These are phyloP conservation scores for Furnarius figulus DNA, from an alignment of 2,113 vertebrate species.

Conservation along the genomic window DNA sequence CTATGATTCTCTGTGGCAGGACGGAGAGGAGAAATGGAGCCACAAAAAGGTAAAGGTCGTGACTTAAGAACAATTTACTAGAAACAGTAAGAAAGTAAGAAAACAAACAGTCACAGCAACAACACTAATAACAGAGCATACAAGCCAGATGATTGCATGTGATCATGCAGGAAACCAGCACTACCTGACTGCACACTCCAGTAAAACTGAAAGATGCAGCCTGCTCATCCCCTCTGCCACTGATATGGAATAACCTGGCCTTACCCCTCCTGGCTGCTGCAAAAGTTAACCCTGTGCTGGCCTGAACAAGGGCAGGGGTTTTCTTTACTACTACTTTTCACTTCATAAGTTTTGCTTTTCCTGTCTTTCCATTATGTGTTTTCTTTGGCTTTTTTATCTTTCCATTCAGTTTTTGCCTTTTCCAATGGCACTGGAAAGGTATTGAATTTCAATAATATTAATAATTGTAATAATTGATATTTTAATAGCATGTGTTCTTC, in stretches of 20 bases:
- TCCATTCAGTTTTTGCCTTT: not conserved
- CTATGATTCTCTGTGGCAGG: not conserved
- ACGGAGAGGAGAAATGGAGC: not conserved
- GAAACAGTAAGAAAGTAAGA: not conserved
- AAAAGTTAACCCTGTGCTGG: not conserved
- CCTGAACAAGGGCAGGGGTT: not conserved
- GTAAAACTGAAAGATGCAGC: not conserved
- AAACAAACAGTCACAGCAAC: not conserved
- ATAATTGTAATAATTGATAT: not conserved
- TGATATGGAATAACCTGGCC: not conserved
- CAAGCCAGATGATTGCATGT: not conserved
- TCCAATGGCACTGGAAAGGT: not conserved
- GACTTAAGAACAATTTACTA: not conserved
- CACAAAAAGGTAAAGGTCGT: not conserved
- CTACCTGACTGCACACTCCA: not conserved
- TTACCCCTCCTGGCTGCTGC: not conserved
- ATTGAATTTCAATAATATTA: not conserved
- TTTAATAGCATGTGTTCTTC: not conserved
- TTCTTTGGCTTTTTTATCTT: not conserved
- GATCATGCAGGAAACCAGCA: not conserved
- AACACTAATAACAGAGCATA: not conserved
- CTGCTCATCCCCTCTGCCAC: not conserved
- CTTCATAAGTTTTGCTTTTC: not conserved
- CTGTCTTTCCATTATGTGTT: not conserved
- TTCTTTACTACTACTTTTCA: not conserved